Evolutionary conservation across 2,113 vertebrate species (phyloP), one percentile per base, ranked within the genome.

Genomic region (Columba janthina): DNA sequence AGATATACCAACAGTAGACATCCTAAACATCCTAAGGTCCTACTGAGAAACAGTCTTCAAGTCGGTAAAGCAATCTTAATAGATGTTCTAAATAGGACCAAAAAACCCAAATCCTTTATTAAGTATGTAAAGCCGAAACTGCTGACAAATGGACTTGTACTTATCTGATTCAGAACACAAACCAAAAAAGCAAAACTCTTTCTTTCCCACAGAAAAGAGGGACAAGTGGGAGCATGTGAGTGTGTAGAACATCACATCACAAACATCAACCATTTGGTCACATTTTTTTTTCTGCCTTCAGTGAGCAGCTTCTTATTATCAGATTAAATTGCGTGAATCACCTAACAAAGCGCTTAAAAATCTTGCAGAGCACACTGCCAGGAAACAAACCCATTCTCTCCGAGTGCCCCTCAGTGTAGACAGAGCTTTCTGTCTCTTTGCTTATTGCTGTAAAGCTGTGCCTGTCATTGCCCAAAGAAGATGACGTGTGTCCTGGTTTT

Each of bases 251-350:
- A 57, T 6, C 31, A 65, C 24, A 57, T 6, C 31, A 36, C 4
- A 38, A 78, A 64, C 24, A 74, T 14, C 20, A 50, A 42, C 8
- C 12, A 21, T 24, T 15, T 53, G 17, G 34, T 48, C 20, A 26
- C 0, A 17, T 17, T 0, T 2, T 18, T 24, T 24, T 26, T 34
- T 18, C 34, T 46, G 31, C n/a, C 15, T 76, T n/a, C n/a, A 57
- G 5, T 9, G 3, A 9, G 10, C 32, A 80, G 20, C 4, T 42
- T 57, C 14, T 65, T 40, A 51, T 9, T 34, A 3, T 26, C 42
- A n/a, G 56, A 73, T 9, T 46, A 12, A 44, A n/a, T 67, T 57
- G 42, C 28, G 16, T n/a, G 8, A 85, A 57, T 9, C 31, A 7
- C 28, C 28, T 50, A 51, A 46, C 17, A 14, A 46, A 42, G 18